These are phyloP conservation scores for Ochotona curzoniae DNA, from an alignment of 2,113 vertebrate genomes.

Conservation along the genomic window DNA sequence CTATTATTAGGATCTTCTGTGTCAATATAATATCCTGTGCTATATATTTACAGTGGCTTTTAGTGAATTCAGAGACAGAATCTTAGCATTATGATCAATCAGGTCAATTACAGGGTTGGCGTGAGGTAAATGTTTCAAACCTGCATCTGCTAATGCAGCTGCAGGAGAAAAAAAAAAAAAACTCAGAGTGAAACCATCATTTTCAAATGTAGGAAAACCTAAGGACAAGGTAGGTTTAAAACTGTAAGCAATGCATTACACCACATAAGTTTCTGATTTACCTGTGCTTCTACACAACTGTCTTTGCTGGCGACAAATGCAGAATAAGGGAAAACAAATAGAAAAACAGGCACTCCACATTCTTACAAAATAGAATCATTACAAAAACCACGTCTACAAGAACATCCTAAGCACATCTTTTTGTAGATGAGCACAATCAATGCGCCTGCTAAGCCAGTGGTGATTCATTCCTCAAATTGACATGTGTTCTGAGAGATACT, in stretches of 20 bases:
- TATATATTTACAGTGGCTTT: constrained; percentile 57
- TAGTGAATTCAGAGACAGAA: constrained; percentile 42
- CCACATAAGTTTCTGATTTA: background rate
- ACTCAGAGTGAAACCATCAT: background rate
- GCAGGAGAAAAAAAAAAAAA: background rate
- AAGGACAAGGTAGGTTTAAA: constrained; percentile 33
- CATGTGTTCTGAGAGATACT: background rate
- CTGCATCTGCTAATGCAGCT: constrained; percentile 70
- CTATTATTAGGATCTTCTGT: constrained; percentile 26
- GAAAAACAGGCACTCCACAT: background rate
- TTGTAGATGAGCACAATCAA: background rate
- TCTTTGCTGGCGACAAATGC: background rate
- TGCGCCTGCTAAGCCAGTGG: background rate
- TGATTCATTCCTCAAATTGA: background rate
- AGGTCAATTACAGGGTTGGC: constrained; percentile 61
- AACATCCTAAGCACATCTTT: background rate
- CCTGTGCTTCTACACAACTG: background rate
- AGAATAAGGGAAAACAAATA: background rate
- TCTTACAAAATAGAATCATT: background rate
- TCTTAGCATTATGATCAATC: constrained; percentile 45
- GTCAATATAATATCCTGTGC: constrained; percentile 24
- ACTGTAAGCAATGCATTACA: background rate
- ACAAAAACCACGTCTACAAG: background rate
- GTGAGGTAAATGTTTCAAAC: constrained; percentile 12
- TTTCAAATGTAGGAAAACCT: constrained; percentile 41